Evolutionary conservation across 2,113 vertebrate genomes (phyloP).

Genomic region (Falco punctatus): DNA sequence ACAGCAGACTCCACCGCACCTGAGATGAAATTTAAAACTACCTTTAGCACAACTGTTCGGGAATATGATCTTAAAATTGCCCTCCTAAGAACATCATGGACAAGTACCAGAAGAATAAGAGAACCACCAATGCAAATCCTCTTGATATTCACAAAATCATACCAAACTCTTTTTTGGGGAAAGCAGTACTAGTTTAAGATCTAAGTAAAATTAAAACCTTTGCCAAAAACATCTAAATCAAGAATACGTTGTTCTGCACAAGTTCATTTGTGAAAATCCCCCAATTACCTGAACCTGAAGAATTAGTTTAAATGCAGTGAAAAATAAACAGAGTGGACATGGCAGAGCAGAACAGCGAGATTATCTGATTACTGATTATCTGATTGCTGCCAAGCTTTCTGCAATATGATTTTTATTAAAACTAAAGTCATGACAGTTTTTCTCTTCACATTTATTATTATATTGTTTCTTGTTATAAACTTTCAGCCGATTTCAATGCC

Average conservation of each 20-base stretch:
- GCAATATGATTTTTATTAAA: background rate
- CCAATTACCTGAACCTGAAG: background rate
- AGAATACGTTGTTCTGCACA: background rate
- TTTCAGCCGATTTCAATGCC: background rate
- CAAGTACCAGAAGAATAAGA: background rate
- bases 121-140: background rate
- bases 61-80: background rate
- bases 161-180: background rate
- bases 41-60: background rate
- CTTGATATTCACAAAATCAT: background rate
- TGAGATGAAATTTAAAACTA: background rate
- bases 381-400: background rate
- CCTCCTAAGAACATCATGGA: background rate
- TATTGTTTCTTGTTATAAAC: background rate
- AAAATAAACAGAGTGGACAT: background rate
- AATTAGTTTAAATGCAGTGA: background rate
- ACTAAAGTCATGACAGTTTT: background rate
- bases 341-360: background rate
- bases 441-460: background rate
- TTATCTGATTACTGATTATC: background rate
- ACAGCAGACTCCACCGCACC: background rate
- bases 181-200: background rate
- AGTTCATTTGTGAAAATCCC: background rate
- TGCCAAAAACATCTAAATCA: background rate
- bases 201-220: background rate